phyloP scores from a whole-genome alignment of 2,113 vertebrate genomes.

The Albula glossodonta region DNA sequence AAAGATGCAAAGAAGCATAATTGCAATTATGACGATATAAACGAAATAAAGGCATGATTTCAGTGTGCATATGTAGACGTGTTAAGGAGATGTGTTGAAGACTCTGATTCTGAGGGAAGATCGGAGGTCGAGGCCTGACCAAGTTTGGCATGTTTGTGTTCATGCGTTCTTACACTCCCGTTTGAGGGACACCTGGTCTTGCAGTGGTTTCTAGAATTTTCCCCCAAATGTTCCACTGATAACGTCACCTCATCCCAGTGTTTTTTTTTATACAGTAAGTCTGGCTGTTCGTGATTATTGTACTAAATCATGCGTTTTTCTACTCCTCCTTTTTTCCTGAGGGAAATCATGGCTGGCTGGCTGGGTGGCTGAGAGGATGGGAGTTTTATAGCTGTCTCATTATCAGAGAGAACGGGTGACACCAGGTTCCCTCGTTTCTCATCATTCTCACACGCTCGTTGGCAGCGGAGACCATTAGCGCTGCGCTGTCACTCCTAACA shows the following conservation, averaged over 20 bases:
- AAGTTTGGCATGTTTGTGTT: not conserved
- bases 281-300: not conserved
- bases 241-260: not conserved
- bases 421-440: not conserved
- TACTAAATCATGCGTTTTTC: not conserved
- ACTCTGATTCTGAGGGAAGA: constrained; percentile 15
- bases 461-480: not conserved
- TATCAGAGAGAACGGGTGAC: not conserved
- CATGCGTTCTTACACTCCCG: not conserved
- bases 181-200: not conserved
- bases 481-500: not conserved
- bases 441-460: constrained; percentile 15
- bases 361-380: constrained; percentile 6
- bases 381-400: constrained; percentile 23
- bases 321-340: not conserved
- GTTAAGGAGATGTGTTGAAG: constrained; percentile 21
- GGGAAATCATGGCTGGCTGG: constrained; percentile 16
- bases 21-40: constrained; percentile 16
- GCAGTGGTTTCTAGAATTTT: not conserved
- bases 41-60: constrained; percentile 57
- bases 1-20: constrained; percentile 34
- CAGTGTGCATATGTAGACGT: constrained; percentile 55
- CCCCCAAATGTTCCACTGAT: not conserved
- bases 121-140: not conserved
- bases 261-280: not conserved